Evolutionary conservation across 2,797 vertebrate species (phyloP), one percentile per base, ranked within the genome.

Genomic region (Sebastes dallii): DNA sequence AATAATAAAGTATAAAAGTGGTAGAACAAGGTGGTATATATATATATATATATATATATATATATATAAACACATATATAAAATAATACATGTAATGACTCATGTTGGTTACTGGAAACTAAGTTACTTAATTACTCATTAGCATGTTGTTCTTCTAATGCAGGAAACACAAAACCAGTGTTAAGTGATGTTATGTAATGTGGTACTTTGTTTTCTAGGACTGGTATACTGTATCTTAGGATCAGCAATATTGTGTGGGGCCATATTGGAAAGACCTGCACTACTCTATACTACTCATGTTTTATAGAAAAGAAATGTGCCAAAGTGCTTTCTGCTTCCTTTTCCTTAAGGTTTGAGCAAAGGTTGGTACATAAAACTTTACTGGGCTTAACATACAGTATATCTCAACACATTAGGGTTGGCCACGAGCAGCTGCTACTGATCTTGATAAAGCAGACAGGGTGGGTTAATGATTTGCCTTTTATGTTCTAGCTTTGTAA

Each of bases 391-490:
- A 16, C 14, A 42, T 42, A 13, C 36, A 13, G 34, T 36, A 5
- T 39, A 39, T 39, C 39, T 39, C 39, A 14, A 1, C 13, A 14
- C 39, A 14, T 39, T 14, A 39, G 39, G 39, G 36, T 39, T 39
- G 36, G 46, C 16, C 25, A 24, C 24, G 5, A 67, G 6, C 30
- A 46, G 0, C 66, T 61, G 67, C 36, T 68, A 0, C 61, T 67
- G 27, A 42, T 62, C 55, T 60, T 12, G 70, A 67, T 73, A 27
- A 68, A 39, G 36, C 36, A 39, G 36, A 14, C 36, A 14, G 36
- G 36, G 29, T 16, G 12, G 24, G 86, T 91, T 86, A 92, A 92
- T 91, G 60, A 90, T 93, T 91, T 66, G 20, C 80, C 46, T 78
- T 75, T 27, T 3, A 25, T 3, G 1, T 55, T 55, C 8, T 22